These are phyloP conservation scores for Globia sparganii DNA, from an alignment of 2,888 invertebrate species.

Conservation along the genomic window DNA sequence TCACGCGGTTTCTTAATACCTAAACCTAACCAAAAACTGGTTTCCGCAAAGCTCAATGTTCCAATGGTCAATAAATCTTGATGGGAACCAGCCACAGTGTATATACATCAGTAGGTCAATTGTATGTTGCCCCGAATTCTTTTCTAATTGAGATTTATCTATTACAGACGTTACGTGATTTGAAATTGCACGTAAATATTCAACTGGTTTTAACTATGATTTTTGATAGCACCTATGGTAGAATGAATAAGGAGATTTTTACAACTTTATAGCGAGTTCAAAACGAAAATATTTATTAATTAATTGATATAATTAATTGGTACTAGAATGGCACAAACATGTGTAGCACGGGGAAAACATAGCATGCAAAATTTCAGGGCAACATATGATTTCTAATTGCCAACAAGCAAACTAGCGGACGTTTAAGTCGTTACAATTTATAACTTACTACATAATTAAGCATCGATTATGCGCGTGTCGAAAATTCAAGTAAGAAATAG, in stretches of 20 bases:
- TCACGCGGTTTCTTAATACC: slow-evolving; percentile 49
- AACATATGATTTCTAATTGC: neutral
- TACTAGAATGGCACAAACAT: neutral
- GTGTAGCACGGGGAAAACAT: neutral
- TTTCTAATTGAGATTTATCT: slow-evolving; percentile 5
- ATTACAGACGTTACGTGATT: slow-evolving; percentile 21
- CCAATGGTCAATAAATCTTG: slow-evolving; percentile 52
- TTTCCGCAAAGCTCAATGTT: slow-evolving; percentile 53
- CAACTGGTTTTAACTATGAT: neutral
- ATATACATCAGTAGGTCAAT: slow-evolving; percentile 53
- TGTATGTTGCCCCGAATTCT: slow-evolving; percentile 15
- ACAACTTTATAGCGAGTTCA: no score
- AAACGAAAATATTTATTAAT: neutral
- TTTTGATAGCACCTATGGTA: neutral
- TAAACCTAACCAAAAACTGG: slow-evolving; percentile 48
- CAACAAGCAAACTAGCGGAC: neutral
- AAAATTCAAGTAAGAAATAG: neutral
- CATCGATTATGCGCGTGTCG: neutral
- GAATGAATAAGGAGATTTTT: neutral
- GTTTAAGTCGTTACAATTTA: neutral
- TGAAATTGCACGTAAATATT: neutral
- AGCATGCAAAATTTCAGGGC: neutral
- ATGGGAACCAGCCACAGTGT: slow-evolving; percentile 43
- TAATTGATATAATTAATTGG: neutral
- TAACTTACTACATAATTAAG: neutral